phyloP scores from a whole-genome alignment of 1,140 invertebrate genomes.

The Diuraphis noxia region DNA sequence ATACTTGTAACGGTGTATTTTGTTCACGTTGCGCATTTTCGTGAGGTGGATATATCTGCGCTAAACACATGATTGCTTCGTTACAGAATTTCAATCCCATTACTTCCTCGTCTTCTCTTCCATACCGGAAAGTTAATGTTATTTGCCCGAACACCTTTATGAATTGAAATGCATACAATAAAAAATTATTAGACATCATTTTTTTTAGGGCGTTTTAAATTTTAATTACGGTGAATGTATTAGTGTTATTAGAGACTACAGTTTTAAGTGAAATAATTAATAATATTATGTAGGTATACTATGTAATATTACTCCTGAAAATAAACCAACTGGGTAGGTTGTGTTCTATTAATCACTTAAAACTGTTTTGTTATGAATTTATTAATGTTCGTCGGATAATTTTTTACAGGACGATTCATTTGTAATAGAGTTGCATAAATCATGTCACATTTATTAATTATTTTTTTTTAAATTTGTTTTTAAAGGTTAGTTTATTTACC shows the following conservation, averaged over 20 bases:
- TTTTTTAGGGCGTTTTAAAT: not conserved
- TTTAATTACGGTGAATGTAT: not conserved
- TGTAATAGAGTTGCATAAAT: not conserved
- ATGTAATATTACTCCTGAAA: not conserved
- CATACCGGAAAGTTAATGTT: conserved; percentile 84
- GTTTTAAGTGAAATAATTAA: not conserved
- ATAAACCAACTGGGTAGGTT: not conserved
- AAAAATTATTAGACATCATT: not conserved
- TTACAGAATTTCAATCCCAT: conserved; percentile 92
- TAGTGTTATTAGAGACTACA: not conserved
- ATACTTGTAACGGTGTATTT: conserved; percentile 76
- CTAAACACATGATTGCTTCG: conserved; percentile 83
- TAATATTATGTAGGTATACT: not conserved
- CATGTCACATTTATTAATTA: not conserved
- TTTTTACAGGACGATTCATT: not conserved
- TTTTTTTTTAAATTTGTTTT: not conserved
- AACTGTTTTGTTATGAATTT: not conserved
- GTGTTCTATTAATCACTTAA: not conserved
- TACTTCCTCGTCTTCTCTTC: conserved; percentile 88
- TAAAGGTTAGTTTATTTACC: not conserved
- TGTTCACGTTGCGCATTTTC: conserved; percentile 61
- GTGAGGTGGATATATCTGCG: conserved; percentile 77
- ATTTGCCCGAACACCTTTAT: conserved; percentile 78
- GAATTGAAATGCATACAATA: not conserved
- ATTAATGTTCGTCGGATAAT: not conserved